A percentile compares a stretch with the other conserved stretches of the same genome.
Evolutionary conservation across 2,888 invertebrate genomes (phyloP).

Genomic region (Melieria omissa): DNA sequence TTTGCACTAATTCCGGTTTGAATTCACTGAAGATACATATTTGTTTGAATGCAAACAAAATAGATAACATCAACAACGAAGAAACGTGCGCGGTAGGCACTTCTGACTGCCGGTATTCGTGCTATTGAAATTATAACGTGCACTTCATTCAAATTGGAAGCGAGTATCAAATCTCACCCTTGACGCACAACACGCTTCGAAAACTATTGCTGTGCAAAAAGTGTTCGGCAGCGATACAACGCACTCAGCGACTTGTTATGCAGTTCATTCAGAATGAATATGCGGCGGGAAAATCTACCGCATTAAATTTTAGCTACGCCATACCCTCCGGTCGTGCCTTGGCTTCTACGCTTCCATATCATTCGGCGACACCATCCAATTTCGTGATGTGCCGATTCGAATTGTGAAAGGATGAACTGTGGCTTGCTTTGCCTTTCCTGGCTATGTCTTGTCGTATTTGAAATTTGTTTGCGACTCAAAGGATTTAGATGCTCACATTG

Average conservation of each 20-base stretch:
- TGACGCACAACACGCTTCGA: constrained; percentile 14
- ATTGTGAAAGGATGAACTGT: no score
- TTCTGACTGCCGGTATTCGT: not conserved
- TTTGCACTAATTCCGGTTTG: no score
- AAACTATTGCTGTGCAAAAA: constrained; percentile 7
- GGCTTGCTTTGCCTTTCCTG: no score
- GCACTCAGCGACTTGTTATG: constrained; percentile 3
- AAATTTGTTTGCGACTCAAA: constrained; percentile 53
- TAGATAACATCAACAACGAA: not conserved
- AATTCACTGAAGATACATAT: no score
- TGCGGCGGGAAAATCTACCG: constrained; percentile 23
- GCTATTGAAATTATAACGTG: constrained; percentile 40
- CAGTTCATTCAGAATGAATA: constrained; percentile 26
- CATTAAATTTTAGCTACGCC: constrained; percentile 15
- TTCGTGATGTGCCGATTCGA: no score
- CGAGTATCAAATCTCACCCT: constrained; percentile 34
- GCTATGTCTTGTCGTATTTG: no score
- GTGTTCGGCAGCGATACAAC: constrained; percentile 22
- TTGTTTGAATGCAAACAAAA: not conserved
- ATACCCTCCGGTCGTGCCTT: no score
- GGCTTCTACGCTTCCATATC: no score
- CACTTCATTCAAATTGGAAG: constrained; percentile 40
- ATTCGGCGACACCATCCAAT: no score
- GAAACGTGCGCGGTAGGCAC: no score
- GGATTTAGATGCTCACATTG: constrained; percentile 61